A percentile compares a stretch with the other conserved stretches of the same genome.
Evolutionary conservation across 2,113 vertebrate species (phyloP).

Genomic region (Gadus macrocephalus): DNA sequence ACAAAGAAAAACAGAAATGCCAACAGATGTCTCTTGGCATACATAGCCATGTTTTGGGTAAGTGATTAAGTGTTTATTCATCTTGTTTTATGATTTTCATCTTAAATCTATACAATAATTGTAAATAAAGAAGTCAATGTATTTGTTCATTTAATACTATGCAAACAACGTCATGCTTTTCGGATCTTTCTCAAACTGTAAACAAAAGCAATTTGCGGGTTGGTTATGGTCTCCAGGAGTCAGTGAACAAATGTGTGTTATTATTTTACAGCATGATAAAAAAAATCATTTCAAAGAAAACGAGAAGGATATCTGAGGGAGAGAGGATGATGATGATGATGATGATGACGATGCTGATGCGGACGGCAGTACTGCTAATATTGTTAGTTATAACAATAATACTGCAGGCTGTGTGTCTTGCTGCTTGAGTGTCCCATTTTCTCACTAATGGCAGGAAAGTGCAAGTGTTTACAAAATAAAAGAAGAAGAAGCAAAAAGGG

Average conservation of each 20-base stretch:
- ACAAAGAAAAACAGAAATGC: slow-evolving; percentile 80
- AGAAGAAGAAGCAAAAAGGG: slow-evolving; percentile 49
- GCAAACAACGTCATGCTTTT: slow-evolving; percentile 97
- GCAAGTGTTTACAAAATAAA: slow-evolving; percentile 73
- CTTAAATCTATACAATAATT: slow-evolving; percentile 98
- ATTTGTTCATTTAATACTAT: slow-evolving; percentile 99
- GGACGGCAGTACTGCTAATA: slow-evolving; percentile 21
- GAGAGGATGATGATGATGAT: slow-evolving; percentile 38
- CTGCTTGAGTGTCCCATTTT: slow-evolving; percentile 73
- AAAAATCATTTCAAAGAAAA: slow-evolving; percentile 61
- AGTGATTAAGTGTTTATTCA: slow-evolving; percentile 93
- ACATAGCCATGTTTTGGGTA: slow-evolving; percentile 91
- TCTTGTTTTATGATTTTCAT: slow-evolving; percentile 98
- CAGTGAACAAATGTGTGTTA: slow-evolving; percentile 82
- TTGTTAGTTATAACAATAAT: slow-evolving; percentile 34
- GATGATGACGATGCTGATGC: slow-evolving; percentile 8
- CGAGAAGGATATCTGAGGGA: slow-evolving; percentile 29
- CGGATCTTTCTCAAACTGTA: slow-evolving; percentile 83
- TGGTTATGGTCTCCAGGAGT: slow-evolving; percentile 86
- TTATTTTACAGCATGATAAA: slow-evolving; percentile 80
- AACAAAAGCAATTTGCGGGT: slow-evolving; percentile 86
- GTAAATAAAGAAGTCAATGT: slow-evolving; percentile 99
- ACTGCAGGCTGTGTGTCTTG: slow-evolving; percentile 62
- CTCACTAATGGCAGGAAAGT: slow-evolving; percentile 78
- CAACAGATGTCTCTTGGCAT: slow-evolving; percentile 85